A percentile compares a stretch with the other conserved stretches of the same genome.
These are phyloP conservation scores for Drosophila lacicola DNA, from an alignment of 2,888 invertebrate genomes.

Conservation along the genomic window DNA sequence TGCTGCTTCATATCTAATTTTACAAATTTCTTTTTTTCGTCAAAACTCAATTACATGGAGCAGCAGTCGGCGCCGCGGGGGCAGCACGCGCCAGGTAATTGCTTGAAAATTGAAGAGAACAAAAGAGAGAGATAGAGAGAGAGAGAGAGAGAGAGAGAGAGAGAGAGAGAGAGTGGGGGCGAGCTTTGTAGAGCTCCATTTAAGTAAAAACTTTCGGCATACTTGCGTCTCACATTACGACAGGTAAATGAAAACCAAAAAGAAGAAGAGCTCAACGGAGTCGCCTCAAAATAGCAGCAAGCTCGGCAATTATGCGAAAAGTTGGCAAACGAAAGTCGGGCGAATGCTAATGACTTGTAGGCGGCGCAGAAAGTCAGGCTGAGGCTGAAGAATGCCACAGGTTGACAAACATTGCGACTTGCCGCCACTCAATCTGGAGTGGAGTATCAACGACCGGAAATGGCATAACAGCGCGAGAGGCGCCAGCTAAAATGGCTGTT, in stretches of 20 bases:
- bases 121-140: neutral
- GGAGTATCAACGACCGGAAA: conserved; percentile 52
- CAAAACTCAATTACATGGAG: conserved; percentile 69
- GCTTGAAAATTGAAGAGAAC: conserved; percentile 65
- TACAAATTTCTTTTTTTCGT: conserved; percentile 49
- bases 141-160: neutral
- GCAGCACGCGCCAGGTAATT: conserved; percentile 60
- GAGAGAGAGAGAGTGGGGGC: neutral
- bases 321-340: conserved; percentile 62
- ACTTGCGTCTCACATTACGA: conserved; percentile 45
- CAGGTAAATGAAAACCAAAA: conserved; percentile 66
- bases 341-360: conserved; percentile 73
- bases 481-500: conserved; percentile 71
- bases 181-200: conserved; percentile 8
- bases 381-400: conserved; percentile 53
- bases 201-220: conserved; percentile 56
- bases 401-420: conserved; percentile 57
- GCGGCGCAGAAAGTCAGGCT: conserved; percentile 56
- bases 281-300: conserved; percentile 66
- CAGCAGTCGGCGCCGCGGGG: conserved; percentile 22
- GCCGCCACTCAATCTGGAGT: conserved; percentile 41
- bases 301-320: conserved; percentile 72
- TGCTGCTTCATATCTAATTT: conserved; percentile 61
- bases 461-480: conserved; percentile 42
- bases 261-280: conserved; percentile 34